Evolutionary conservation across 2,888 invertebrate species (phyloP).

Genomic region (Drosophila kambysellisi): DNA sequence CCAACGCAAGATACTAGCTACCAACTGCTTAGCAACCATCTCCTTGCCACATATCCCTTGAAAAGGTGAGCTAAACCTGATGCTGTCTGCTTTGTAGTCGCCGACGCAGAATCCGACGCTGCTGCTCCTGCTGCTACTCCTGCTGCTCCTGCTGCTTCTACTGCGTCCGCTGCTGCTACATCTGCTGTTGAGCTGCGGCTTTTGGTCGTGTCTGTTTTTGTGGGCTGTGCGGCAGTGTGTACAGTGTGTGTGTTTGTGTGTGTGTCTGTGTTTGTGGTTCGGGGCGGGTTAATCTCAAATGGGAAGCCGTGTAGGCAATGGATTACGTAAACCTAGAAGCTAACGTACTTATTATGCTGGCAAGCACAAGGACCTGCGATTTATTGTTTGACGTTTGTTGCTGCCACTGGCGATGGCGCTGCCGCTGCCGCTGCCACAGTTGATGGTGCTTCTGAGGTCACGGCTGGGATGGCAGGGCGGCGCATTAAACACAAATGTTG

Average conservation of each 20-base stretch:
- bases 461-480: constrained; percentile 25
- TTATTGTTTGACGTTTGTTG: constrained; percentile 79
- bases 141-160: no score
- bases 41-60: constrained; percentile 3
- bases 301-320: constrained; percentile 54
- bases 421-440: constrained; percentile 26
- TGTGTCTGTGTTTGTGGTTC: constrained; percentile 18
- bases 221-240: neutral
- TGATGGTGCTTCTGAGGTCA: constrained; percentile 56
- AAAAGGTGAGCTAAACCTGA: constrained; percentile 73
- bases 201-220: constrained; percentile 11
- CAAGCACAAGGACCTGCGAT: constrained; percentile 78
- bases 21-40: neutral
- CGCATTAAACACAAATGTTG: constrained; percentile 70
- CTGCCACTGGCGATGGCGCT: constrained; percentile 41
- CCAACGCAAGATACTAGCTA: constrained; percentile 24
- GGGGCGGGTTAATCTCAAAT: constrained; percentile 69
- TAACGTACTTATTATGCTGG: constrained; percentile 79
- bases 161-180: constrained; percentile 2
- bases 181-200: constrained; percentile 31
- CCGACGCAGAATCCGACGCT: constrained; percentile 12
- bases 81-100: constrained; percentile 75
- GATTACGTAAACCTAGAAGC: constrained; percentile 74
- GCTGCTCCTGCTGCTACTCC: neutral
- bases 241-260: constrained; percentile 14